Base-by-base conservation (phyloP, 2,888 invertebrate species). In the Drosophila fungiperda region DNA sequence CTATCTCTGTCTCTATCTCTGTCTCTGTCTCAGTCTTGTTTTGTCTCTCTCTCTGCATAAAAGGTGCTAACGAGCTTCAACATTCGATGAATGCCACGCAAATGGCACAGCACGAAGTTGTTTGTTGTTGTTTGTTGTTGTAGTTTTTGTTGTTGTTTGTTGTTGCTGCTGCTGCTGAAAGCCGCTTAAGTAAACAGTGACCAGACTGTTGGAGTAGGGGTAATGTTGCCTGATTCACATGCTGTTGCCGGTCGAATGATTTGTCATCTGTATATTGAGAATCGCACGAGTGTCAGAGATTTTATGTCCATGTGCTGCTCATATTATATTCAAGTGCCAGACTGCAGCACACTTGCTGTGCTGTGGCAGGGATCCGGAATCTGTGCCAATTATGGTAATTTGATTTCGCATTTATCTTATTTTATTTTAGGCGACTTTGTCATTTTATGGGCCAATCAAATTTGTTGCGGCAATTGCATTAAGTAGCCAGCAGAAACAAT, bases 391-490 rank as follows among this genome's bases (percentile, higher is more conserved):
- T 88, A 87, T 88, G 88, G 86, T 83, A 88, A 87, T 87, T 84
- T 86, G 73, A 83, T 86, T 86, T 75, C 63, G 72, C 72, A 74
- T 74, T 74, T 72, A 69, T 79, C 67, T 53, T 52, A 59, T 66
- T 62, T 71, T 63, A 65, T 67, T 62, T 69, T 71, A 50, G 66
- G 50, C 65, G 68, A 70, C 64, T 76, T 77, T 66, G 59, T 57
- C 70, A 55, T 77, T 87, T 79, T 78, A 88, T 74, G 78, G 67
- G 63, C 84, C 79, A 83, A 87, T 87, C 77, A 87, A 86, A 87
- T 88, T 88, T 86, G 81, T 76, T 79, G 80, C 72, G 83, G 78
- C 84, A 76, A 87, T 87, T 88, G 87, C 88, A 88, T 87, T 87
- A 84, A 83, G 79, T 78, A 73, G 83, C 76, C 72, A 68, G 64